Base-by-base conservation (phyloP, 1,140 invertebrate species). In the Macrosteles quadrilineatus region DNA sequence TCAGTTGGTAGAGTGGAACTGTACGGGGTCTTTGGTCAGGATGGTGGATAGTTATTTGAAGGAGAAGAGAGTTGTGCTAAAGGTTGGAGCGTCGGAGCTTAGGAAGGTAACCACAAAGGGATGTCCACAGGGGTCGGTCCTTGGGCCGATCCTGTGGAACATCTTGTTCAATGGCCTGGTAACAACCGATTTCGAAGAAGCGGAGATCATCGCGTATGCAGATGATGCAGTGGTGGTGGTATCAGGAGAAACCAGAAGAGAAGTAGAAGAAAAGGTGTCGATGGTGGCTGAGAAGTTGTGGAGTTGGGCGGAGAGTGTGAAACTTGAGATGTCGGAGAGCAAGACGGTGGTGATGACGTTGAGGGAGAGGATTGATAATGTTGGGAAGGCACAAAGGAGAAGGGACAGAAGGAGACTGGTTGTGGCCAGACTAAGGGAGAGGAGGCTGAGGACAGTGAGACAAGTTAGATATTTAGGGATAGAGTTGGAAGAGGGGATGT, bases 201-300 rank as follows among this genome's bases (percentile, higher is more conserved):
- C 17, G 1, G 57, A 27, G 64, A n/a, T n/a, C n/a, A n/a, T n/a
- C n/a, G n/a, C n/a, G n/a, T n/a, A n/a, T n/a, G n/a, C n/a, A n/a
- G n/a, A 45, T 21, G 72, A 73, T 43, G 40, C 9, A 43, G 9
- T 43, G n/a, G 40, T 43, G 9, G 9, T 43, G n/a, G n/a, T 43
- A 9, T 11, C 9, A 43, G 40, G 40, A 11, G n/a, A 43, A 11
- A 11, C 40, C 9, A 43, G 40, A 43, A 43, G 9, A n/a, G 40
- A 43, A n/a, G n/a, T n/a, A 43, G 40, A 43, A n/a, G n/a, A 43
- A 43, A 43, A 11, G 40, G 40, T n/a, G 40, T 9, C 9, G 9
- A 43, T 9, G 9, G 40, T n/a, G 40, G 9, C n/a, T 9, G 40
- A 9, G 40, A 43, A 43, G 40, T 9, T 43, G n/a, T 11, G 9